Base-by-base conservation (phyloP, 2,888 invertebrate species). In the Frankliniella fusca region DNA sequence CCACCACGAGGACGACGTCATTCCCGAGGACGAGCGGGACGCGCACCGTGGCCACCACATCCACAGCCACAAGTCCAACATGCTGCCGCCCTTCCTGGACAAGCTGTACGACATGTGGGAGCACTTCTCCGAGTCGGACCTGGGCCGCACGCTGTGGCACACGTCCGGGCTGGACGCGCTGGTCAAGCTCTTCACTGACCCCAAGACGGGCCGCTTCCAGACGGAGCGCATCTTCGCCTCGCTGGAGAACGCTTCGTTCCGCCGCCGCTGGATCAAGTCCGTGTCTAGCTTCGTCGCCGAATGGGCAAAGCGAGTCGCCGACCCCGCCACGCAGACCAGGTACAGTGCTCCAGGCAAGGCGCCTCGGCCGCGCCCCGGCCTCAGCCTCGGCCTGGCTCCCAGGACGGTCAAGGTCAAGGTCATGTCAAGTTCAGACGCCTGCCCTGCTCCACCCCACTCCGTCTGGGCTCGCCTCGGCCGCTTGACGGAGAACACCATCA, bases 191-290 rank as follows among this genome's bases (percentile, higher is more conserved):
- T 95, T 95, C 84, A 83, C 84, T 48, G 86, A 85, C 82, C 84
- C 83, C 70, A 83, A 84, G 49, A 76, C 70, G 70, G 85, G 85
- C 0, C 84, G 85, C 76, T 85, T 86, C 82, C 93, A 93, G 86
- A 94, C 94, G 85, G 92, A 92, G 80, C 90, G 91, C 84, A 92
- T 95, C 86, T 91, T 94, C 85, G 93, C 93, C 85, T 93, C 93
- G 85, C 91, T 96, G 85, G 94, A 95, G 86, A 95, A 95, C 87
- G 94, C 93, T 83, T 92, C 93, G 80, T 93, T 95, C 86, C 91
- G 95, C 84, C 91, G 94, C 81, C 92, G 94, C 84, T 95, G 95
- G 95, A 93, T 95, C 84, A 92, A 92, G 85, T 91, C 92, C 9
- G 91, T 94, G 12, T 93, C 95, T 1, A 91, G 92, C 84, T 94